phyloP scores from a whole-genome alignment of 2,113 vertebrate genomes.

The Pipa parva region DNA sequence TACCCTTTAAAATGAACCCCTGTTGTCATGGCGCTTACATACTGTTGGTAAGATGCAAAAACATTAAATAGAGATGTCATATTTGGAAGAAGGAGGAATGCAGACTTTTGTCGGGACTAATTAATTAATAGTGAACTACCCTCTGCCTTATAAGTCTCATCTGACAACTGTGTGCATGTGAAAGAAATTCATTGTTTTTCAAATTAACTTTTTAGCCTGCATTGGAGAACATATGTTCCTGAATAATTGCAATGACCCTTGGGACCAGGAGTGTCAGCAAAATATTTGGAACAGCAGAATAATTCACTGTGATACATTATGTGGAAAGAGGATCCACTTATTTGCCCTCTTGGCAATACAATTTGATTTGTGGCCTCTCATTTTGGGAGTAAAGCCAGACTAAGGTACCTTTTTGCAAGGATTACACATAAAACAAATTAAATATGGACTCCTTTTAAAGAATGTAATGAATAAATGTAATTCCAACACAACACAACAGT shows the following conservation, averaged over 20 bases:
- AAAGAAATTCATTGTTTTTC: conserved; percentile 44
- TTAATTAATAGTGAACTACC: conserved; percentile 53
- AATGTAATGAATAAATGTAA: no score
- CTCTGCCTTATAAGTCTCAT: conserved; percentile 47
- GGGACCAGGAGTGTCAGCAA: conserved; percentile 40
- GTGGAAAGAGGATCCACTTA: neutral
- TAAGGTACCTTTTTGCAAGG: no score
- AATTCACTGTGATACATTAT: conserved; percentile 18
- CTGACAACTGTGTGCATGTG: conserved; percentile 41
- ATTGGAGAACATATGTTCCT: conserved; percentile 29
- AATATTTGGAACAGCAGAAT: conserved; percentile 38
- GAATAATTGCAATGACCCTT: conserved; percentile 51
- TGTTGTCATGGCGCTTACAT: no score
- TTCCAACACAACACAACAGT: no score
- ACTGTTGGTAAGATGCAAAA: no score
- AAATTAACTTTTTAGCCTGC: conserved; percentile 39
- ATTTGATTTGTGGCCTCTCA: no score
- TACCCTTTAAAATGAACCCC: no score
- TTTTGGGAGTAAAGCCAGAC: no score
- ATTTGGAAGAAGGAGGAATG: conserved; percentile 7
- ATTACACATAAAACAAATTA: no score
- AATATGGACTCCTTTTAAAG: no score
- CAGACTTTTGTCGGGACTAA: conserved; percentile 37
- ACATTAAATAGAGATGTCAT: no score
- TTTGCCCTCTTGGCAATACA: no score